A percentile compares a stretch with the other conserved stretches of the same genome.
Evolutionary conservation across 2,113 vertebrate genomes (phyloP).

Genomic region (Steatornis caripensis): DNA sequence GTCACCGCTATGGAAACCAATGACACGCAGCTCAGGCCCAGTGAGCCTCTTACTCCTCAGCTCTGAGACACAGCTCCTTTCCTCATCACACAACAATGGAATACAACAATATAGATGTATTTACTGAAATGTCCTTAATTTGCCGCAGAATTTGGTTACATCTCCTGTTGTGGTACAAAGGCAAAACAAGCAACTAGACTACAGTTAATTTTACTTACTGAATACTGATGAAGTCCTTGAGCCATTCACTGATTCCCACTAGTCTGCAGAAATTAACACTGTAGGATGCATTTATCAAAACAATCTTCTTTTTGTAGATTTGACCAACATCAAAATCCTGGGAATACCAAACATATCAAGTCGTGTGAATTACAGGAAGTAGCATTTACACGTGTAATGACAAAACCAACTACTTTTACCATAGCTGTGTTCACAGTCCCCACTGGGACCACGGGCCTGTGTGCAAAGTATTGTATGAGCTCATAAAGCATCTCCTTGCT

Average conservation of each 20-base stretch:
- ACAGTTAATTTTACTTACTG: constrained; percentile 72
- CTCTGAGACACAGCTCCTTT: not conserved
- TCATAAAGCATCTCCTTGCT: not conserved
- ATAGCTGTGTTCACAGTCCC: not conserved
- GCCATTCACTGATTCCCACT: constrained; percentile 73
- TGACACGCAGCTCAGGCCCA: not conserved
- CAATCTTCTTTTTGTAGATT: constrained; percentile 85
- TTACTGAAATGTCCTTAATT: not conserved
- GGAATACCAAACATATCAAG: not conserved
- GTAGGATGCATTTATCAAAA: constrained; percentile 83
- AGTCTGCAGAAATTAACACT: constrained; percentile 81
- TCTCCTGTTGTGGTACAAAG: not conserved
- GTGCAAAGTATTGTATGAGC: not conserved
- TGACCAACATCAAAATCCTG: constrained; percentile 91
- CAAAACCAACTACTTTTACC: not conserved
- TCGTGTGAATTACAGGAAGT: not conserved
- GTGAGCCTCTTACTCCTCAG: not conserved
- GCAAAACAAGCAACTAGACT: not conserved
- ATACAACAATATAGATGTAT: not conserved
- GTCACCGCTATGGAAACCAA: not conserved
- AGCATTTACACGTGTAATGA: not conserved
- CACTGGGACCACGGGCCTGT: not conserved
- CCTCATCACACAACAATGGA: not conserved
- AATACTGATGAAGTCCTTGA: constrained; percentile 80
- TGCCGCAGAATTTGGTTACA: not conserved